phyloP scores from a whole-genome alignment of 1,140 invertebrate genomes.

The Drosophila neocordata region DNA sequence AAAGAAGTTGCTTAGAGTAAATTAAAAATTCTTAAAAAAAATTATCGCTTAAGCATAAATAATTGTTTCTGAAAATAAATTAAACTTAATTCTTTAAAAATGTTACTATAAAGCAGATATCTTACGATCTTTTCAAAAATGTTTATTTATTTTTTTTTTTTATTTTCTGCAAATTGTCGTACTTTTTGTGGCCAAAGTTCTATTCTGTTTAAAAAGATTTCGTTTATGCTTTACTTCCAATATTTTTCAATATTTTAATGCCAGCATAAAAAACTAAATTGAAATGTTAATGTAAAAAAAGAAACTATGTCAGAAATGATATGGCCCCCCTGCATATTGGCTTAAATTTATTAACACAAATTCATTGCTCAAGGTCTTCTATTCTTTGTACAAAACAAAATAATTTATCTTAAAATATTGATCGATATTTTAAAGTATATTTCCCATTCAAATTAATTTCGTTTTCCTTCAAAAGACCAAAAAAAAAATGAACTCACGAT shows the following conservation, averaged over 20 bases:
- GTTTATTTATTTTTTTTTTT: too few relatives aligned
- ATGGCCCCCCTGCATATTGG: not conserved
- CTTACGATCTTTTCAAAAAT: too few relatives aligned
- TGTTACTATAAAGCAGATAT: too few relatives aligned
- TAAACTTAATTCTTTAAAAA: too few relatives aligned
- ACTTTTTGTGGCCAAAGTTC: too few relatives aligned
- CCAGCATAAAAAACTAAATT: not conserved
- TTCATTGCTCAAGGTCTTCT: not conserved
- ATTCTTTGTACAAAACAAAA: not conserved
- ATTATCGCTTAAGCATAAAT: too few relatives aligned
- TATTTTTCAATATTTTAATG: not conserved
- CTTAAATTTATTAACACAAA: not conserved
- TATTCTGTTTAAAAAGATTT: too few relatives aligned
- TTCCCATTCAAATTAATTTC: not conserved
- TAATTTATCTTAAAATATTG: conserved; percentile 2
- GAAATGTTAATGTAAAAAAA: not conserved
- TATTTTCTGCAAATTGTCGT: too few relatives aligned
- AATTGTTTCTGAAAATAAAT: too few relatives aligned
- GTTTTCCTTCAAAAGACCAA: not conserved
- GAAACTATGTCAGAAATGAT: not conserved
- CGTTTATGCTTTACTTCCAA: too few relatives aligned
- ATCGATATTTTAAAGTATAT: not conserved
- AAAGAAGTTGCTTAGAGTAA: too few relatives aligned
- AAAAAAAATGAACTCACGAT: not conserved
- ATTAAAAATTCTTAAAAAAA: too few relatives aligned